Percentiles rank a stretch among this genome's conserved stretches.
phyloP scores from a whole-genome alignment of 2,888 invertebrate genomes.

The Hanleya hanleyi region DNA sequence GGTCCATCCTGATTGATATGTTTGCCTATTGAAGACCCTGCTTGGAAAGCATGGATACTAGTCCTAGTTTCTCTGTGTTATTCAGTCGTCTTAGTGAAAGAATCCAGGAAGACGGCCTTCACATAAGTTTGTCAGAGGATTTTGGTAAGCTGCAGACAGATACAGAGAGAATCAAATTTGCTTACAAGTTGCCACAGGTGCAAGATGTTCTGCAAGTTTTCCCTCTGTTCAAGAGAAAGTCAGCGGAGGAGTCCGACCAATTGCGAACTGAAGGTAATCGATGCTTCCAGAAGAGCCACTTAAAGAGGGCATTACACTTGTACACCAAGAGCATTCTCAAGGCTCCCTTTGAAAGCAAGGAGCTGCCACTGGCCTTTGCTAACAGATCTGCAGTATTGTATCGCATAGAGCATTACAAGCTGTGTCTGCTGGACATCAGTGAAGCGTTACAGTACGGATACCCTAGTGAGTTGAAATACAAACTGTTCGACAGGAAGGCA shows the following conservation, averaged over 20 bases:
- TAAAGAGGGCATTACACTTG: constrained; percentile 51
- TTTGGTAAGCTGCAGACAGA: constrained; percentile 46
- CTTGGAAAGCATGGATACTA: constrained; percentile 5
- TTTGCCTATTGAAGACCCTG: constrained; percentile 58
- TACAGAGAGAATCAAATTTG: constrained; percentile 45
- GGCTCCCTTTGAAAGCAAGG: constrained; percentile 54
- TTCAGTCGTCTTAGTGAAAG: background rate
- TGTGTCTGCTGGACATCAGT: constrained; percentile 63
- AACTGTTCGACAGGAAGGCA: constrained; percentile 80
- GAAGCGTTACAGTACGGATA: constrained; percentile 76
- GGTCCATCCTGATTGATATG: no score
- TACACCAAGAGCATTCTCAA: constrained; percentile 58
- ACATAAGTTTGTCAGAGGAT: constrained; percentile 16
- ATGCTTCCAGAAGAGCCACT: constrained; percentile 58
- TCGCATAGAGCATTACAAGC: constrained; percentile 59
- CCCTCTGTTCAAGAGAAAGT: constrained; percentile 52
- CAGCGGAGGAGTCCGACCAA: constrained; percentile 56
- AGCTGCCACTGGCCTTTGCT: constrained; percentile 60
- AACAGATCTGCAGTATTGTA: constrained; percentile 70
- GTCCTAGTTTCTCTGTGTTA: background rate
- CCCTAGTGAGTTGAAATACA: constrained; percentile 79
- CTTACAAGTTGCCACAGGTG: constrained; percentile 41
- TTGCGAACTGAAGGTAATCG: constrained; percentile 69
- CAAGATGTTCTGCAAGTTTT: constrained; percentile 49
- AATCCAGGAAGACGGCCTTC: background rate